Base-by-base conservation (phyloP, 2,797 vertebrate genomes). In the Lateolabrax maculatus region DNA sequence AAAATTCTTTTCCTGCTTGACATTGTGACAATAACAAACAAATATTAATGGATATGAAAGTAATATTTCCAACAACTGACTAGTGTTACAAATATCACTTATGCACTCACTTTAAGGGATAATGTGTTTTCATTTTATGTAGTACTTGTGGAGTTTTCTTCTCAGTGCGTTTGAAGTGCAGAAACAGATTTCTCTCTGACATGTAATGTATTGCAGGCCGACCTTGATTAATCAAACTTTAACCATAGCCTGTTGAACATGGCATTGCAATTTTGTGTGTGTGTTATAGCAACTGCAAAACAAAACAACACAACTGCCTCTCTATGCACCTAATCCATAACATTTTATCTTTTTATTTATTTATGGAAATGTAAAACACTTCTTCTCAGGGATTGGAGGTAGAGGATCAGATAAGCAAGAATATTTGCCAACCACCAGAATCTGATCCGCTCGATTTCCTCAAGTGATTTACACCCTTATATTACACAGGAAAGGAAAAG, bases 401-500 rank as follows among this genome's bases (percentile, higher is more conserved):
- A 70, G 46, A 53, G 10, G 51, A 58, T 85, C 63, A 76, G 39
- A 88, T 82, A 69, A 82, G 71, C 65, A 55, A 62, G 65, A 87
- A 86, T 72, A 87, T 82, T 90, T 85, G 81, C 84, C 84, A 89
- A 61, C 52, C 61, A 81, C 80, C 70, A 75, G 41, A 90, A 88
- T 85, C 69, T 74, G 80, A 89, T 85, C 77, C 43, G 21, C 71
- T 81, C 43, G 13, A 58, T 81, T 86, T 85, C 76, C 69, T 77
- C 80, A 80, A 77, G 58, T 75, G 81, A 84, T 84, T 89, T 87
- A 79, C 83, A 88, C 82, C 65, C 69, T 73, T 79, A 71, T 75
- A 46, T 77, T 89, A 75, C 80, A 80, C 63, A 81, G 80, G 71
- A 85, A 90, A 86, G 80, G 78, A 85, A 87, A 89, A 87, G 78